Conservation (phyloP, 2,888 invertebrate species). For the Alloplasta piceator region DNA sequence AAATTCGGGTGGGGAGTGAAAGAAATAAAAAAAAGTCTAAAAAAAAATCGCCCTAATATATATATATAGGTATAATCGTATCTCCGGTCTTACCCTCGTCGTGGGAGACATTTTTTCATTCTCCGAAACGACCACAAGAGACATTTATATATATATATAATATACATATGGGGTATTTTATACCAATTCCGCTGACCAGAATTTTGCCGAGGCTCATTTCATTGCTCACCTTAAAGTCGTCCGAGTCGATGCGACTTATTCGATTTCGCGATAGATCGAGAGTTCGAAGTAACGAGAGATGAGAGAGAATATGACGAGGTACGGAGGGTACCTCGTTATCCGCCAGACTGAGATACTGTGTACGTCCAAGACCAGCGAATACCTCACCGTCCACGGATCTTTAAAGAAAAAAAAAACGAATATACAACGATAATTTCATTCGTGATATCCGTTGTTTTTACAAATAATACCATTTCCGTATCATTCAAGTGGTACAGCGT, state of each 20-base stretch:
- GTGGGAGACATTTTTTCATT: constrained; percentile 24
- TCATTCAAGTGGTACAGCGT: too few relatives aligned
- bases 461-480: too few relatives aligned
- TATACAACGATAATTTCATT: background rate
- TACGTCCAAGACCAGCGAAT: constrained; percentile 90
- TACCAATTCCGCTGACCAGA: too few relatives aligned
- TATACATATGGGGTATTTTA: too few relatives aligned
- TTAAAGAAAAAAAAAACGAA: constrained; percentile 79
- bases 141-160: background rate
- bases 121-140: constrained; percentile 20
- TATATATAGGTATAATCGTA: constrained; percentile 6
- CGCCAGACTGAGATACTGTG: constrained; percentile 91
- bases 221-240: constrained; percentile 89
- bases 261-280: constrained; percentile 93
- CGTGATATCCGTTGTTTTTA: too few relatives aligned
- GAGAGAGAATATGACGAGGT: constrained; percentile 90
- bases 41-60: too few relatives aligned
- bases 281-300: constrained; percentile 91
- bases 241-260: constrained; percentile 89
- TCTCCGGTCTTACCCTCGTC: background rate
- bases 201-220: too few relatives aligned
- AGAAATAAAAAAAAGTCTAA: too few relatives aligned
- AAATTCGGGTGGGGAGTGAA: too few relatives aligned
- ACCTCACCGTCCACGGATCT: constrained; percentile 90
- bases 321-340: constrained; percentile 91